These are phyloP conservation scores for Poecile atricapillus DNA, from an alignment of 2,113 vertebrate species.

Conservation along the genomic window DNA sequence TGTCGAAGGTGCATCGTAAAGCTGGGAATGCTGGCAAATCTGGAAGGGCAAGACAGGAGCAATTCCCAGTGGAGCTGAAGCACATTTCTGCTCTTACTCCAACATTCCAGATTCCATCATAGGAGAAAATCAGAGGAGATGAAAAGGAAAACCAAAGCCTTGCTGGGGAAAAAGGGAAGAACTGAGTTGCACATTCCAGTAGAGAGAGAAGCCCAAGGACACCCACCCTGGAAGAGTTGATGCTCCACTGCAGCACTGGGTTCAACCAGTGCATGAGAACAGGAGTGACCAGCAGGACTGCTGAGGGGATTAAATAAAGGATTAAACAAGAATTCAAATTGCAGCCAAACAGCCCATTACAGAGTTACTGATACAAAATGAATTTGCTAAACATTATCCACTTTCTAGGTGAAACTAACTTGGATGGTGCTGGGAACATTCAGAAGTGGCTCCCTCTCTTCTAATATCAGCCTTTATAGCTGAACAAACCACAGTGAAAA, in stretches of 20 bases:
- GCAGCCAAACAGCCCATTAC: background rate
- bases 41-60: background rate
- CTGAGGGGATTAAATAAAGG: background rate
- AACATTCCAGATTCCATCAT: background rate
- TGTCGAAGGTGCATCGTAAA: background rate
- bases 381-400: background rate
- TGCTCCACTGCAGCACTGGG: background rate
- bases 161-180: background rate
- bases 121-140: background rate
- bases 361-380: background rate
- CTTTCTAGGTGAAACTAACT: background rate
- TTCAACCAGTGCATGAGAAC: rapidly evolving
- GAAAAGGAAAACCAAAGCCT: background rate
- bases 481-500: background rate
- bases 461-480: background rate
- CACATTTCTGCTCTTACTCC: background rate
- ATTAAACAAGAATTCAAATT: background rate
- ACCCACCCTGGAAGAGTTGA: background rate
- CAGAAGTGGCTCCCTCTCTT: background rate
- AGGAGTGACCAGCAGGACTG: background rate
- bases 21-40: background rate
- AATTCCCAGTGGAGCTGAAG: background rate
- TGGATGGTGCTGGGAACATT: background rate
- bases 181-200: background rate
- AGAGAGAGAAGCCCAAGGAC: background rate